Conservation (phyloP, 2,888 invertebrate species). For the Rhagium mordax region DNA sequence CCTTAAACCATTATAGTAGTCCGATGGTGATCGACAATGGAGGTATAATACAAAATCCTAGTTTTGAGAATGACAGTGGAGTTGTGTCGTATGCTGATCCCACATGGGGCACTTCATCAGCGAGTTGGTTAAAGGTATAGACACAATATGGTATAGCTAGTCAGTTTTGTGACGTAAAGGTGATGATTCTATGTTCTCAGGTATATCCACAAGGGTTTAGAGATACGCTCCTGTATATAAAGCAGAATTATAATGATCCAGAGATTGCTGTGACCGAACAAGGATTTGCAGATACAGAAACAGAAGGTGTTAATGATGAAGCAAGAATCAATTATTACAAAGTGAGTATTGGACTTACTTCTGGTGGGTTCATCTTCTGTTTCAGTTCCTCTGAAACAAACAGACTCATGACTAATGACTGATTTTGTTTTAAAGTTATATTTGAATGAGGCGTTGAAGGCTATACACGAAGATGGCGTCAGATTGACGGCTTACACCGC, state of each 20-base stretch:
- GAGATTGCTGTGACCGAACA: slow-evolving; percentile 74
- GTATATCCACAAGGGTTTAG: slow-evolving; percentile 67
- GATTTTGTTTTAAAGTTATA: not conserved
- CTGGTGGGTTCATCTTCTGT: too few species aligned
- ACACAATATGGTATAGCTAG: too few species aligned
- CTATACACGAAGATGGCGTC: slow-evolving; percentile 63
- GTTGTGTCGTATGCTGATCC: not conserved
- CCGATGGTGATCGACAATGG: not conserved
- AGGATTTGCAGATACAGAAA: slow-evolving; percentile 70
- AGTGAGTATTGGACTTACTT: too few species aligned
- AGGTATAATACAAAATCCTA: not conserved
- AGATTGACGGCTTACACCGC: slow-evolving; percentile 66
- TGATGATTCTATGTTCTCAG: slow-evolving; percentile 14
- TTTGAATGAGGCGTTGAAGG: slow-evolving; percentile 5
- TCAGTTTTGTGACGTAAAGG: too few species aligned
- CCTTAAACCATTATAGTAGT: not conserved
- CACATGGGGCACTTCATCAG: not conserved
- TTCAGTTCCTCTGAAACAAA: too few species aligned
- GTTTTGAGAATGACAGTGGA: not conserved
- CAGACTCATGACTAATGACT: too few species aligned
- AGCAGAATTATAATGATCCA: slow-evolving; percentile 67
- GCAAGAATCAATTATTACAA: slow-evolving; percentile 41
- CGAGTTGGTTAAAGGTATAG: slow-evolving; percentile 8
- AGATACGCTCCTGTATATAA: slow-evolving; percentile 69
- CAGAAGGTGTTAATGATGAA: slow-evolving; percentile 35